Evolutionary conservation across 2,113 vertebrate species (phyloP).

Genomic region (Panthera uncia): DNA sequence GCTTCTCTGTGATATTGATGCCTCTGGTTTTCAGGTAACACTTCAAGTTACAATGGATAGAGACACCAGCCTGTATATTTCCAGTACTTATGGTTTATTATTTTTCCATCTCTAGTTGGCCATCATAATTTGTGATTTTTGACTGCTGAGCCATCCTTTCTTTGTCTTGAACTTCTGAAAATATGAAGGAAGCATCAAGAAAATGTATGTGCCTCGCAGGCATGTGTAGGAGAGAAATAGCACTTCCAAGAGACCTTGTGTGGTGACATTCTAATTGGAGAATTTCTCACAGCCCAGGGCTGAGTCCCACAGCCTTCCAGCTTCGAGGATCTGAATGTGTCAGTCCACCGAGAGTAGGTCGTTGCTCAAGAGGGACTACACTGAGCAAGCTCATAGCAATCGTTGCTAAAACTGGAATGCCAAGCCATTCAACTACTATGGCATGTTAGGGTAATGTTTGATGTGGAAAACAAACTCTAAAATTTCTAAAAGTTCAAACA

Average conservation of each 20-base stretch:
- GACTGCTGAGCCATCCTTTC: background rate
- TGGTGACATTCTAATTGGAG: background rate
- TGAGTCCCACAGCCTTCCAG: background rate
- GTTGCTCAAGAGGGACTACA: background rate
- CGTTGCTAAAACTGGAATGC: background rate
- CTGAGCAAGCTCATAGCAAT: background rate
- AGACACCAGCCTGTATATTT: background rate
- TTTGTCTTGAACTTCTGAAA: background rate
- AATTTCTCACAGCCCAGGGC: background rate
- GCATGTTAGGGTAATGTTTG: background rate
- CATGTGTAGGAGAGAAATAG: background rate
- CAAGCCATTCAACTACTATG: background rate
- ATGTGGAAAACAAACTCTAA: background rate
- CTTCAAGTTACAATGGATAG: background rate
- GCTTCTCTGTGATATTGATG: background rate
- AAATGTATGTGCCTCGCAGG: background rate
- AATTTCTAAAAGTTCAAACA: background rate
- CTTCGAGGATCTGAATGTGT: background rate
- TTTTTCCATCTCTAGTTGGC: background rate
- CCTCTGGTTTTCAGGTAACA: background rate
- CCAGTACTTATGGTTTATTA: background rate
- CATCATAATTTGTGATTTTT: background rate
- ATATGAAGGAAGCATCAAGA: background rate
- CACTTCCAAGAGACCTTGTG: background rate
- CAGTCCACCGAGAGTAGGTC: background rate